phyloP scores from a whole-genome alignment of 2,888 invertebrate genomes.

The Pegoplata infirma region DNA sequence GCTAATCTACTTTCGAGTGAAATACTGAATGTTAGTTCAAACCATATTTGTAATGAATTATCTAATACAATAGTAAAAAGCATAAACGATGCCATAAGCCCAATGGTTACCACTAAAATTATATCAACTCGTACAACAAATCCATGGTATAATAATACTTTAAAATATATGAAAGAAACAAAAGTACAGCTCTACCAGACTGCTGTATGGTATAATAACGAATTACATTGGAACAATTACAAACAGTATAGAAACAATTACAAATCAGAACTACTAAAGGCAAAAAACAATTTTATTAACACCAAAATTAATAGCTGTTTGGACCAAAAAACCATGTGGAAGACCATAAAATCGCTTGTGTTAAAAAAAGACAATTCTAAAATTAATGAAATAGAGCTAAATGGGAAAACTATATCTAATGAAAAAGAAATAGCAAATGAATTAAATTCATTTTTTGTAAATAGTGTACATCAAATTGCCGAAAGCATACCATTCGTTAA shows the following conservation, averaged over 20 bases:
- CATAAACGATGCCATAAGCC: not conserved
- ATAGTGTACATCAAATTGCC: not conserved
- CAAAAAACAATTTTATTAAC: not conserved
- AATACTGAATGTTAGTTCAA: not conserved
- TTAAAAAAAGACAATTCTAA: not conserved
- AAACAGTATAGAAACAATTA: not conserved
- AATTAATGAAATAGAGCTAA: not conserved
- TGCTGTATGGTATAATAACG: not conserved
- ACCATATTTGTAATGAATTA: not conserved
- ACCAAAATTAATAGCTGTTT: not conserved
- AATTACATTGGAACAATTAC: not conserved
- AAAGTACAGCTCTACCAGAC: not conserved
- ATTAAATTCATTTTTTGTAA: slow-evolving; percentile 14
- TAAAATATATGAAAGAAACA: slow-evolving; percentile 10
- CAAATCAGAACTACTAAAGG: not conserved
- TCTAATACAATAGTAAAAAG: not conserved
- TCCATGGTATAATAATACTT: not conserved
- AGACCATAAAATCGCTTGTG: not conserved
- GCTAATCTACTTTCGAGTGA: not conserved
- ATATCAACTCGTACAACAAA: not conserved
- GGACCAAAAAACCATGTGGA: not conserved
- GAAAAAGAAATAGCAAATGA: not conserved
- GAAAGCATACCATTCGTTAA: not conserved
- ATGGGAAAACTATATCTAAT: not conserved
- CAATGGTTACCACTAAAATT: not conserved